These are phyloP conservation scores for Sciaenops ocellatus DNA, from an alignment of 2,797 vertebrate species.

Conservation along the genomic window DNA sequence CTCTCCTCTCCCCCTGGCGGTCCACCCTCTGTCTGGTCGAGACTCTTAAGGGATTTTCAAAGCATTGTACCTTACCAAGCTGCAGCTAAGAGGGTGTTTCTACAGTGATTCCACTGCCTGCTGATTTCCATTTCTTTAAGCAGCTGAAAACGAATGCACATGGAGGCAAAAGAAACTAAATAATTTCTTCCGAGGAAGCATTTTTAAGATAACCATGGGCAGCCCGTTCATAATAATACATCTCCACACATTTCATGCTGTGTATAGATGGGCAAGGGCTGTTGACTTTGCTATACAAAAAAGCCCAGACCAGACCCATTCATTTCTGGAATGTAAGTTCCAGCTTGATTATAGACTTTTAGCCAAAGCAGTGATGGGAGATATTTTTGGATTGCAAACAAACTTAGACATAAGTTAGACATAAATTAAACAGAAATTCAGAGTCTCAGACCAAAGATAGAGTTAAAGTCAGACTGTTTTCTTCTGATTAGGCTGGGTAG, in stretches of 20 bases:
- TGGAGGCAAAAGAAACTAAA: constrained; percentile 23
- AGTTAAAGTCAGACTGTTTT: neutral
- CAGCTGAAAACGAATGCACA: constrained; percentile 19
- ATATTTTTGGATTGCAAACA: constrained; percentile 37
- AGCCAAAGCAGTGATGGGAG: constrained; percentile 5
- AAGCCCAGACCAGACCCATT: constrained; percentile 12
- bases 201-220: constrained; percentile 38
- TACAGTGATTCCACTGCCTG: constrained; percentile 26
- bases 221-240: constrained; percentile 49
- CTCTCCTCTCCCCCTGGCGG: constrained; percentile 1
- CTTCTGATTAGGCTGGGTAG: neutral
- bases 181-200: constrained; percentile 21
- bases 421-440: constrained; percentile 24
- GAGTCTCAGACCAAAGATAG: neutral
- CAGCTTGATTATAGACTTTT: constrained; percentile 23
- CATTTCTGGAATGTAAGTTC: constrained; percentile 27
- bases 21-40: constrained; percentile 5
- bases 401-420: neutral
- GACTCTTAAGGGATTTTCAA: constrained; percentile 40
- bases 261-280: constrained; percentile 1
- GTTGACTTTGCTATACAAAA: constrained; percentile 21
- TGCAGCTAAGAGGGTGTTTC: constrained; percentile 37
- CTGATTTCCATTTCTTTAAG: constrained; percentile 51
- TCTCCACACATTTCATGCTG: constrained; percentile 46
- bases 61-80: constrained; percentile 31